Percentiles rank a stretch among this genome's conserved stretches.
These are phyloP conservation scores for Aphyosemion australe DNA, from an alignment of 2,113 vertebrate genomes.

Conservation along the genomic window DNA sequence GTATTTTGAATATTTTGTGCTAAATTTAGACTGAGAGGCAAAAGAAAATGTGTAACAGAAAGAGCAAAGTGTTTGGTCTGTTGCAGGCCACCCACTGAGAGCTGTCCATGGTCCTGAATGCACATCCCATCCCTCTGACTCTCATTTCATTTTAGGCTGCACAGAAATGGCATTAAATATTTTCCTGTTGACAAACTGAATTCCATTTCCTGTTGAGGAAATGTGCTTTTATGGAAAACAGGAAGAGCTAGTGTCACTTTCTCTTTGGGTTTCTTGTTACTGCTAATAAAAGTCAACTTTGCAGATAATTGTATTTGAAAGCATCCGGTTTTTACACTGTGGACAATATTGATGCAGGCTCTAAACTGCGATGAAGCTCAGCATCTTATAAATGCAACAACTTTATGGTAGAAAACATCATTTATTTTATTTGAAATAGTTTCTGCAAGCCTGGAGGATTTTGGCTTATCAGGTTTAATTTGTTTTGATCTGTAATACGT, in stretches of 20 bases:
- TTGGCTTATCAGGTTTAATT: too few species aligned
- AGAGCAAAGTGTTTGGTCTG: conserved; percentile 36
- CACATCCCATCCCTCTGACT: conserved; percentile 35
- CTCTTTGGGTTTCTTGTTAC: not conserved
- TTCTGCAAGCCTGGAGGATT: too few species aligned
- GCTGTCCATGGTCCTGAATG: conserved; percentile 80
- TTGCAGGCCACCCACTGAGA: conserved; percentile 30
- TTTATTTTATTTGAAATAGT: too few species aligned
- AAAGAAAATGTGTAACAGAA: conserved; percentile 14
- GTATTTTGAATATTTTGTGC: conserved; percentile 2
- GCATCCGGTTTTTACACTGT: too few species aligned
- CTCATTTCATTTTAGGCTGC: conserved; percentile 20
- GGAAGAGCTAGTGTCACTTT: conserved; percentile 21
- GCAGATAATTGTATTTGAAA: too few species aligned
- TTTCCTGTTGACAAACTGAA: conserved; percentile 26
- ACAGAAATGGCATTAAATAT: conserved; percentile 14
- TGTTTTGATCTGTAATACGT: too few species aligned
- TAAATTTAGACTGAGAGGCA: conserved; percentile 19
- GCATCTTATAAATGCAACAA: too few species aligned
- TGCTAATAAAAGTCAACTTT: too few species aligned
- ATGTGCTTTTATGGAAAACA: conserved; percentile 33
- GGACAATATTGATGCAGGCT: too few species aligned
- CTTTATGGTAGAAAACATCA: too few species aligned
- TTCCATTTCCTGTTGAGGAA: conserved; percentile 21
- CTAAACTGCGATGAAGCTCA: too few species aligned